phyloP scores from a whole-genome alignment of 1,140 invertebrate species.

The Rhyacophila brunnea region DNA sequence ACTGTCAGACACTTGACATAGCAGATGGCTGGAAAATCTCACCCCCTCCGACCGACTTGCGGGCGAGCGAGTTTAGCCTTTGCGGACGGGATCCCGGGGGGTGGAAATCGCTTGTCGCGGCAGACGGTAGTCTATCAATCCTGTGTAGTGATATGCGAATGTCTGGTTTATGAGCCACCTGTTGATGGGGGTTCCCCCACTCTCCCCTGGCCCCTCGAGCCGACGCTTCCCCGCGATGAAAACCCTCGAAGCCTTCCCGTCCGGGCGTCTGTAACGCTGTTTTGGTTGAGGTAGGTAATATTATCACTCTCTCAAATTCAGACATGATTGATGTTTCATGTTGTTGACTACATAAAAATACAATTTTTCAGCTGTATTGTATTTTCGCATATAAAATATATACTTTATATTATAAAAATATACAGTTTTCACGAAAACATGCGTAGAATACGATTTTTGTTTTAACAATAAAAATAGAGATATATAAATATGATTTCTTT shows the following conservation, averaged over 20 bases:
- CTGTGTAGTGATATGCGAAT: conserved; percentile 34
- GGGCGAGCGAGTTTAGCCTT: conserved; percentile 5
- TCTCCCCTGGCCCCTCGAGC: background rate
- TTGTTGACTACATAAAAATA: too few species aligned
- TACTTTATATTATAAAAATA: too few species aligned
- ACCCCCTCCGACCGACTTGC: conserved; percentile 14
- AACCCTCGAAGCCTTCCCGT: background rate
- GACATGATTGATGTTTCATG: too few species aligned
- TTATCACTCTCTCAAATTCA: too few species aligned
- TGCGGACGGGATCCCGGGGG: conserved; percentile 7
- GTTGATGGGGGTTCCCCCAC: conserved; percentile 14
- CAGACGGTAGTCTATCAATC: conserved; percentile 32
- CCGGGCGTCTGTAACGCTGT: too few species aligned
- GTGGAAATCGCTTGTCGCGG: conserved; percentile 15
- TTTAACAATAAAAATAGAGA: too few species aligned
- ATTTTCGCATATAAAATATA: too few species aligned
- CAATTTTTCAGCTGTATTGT: too few species aligned
- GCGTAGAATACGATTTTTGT: too few species aligned
- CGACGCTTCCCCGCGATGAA: background rate
- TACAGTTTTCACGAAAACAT: too few species aligned
- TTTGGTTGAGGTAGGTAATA: too few species aligned
- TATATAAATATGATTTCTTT: too few species aligned
- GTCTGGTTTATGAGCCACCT: conserved; percentile 36
- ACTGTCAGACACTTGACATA: conserved; percentile 32
- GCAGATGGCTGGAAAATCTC: conserved; percentile 26